phyloP scores from a whole-genome alignment of 2,797 vertebrate genomes.

The Xenops minutus region DNA sequence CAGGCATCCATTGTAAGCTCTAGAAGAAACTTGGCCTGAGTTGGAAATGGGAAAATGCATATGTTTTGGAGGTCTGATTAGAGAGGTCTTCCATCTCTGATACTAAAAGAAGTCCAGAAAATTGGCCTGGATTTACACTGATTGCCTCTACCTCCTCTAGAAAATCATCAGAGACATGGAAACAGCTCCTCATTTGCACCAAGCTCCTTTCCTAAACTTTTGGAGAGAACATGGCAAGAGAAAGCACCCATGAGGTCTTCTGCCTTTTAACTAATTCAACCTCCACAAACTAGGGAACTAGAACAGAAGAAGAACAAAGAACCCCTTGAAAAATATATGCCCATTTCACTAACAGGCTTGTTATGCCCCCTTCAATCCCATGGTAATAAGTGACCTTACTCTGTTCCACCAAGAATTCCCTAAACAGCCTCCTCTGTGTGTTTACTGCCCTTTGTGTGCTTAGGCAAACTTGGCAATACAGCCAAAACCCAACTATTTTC shows the following conservation, averaged over 20 bases:
- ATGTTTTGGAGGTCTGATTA: neutral
- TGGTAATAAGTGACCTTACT: fast-evolving
- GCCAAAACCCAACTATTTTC: neutral
- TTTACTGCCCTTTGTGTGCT: neutral
- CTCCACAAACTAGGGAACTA: neutral
- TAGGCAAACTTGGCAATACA: neutral
- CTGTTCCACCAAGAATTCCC: neutral
- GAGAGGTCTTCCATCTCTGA: neutral
- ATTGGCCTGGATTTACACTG: neutral
- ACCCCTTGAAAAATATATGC: neutral
- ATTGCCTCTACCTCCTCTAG: neutral
- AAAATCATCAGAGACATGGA: neutral
- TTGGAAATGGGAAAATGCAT: fast-evolving
- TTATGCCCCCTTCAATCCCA: neutral
- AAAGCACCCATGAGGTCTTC: neutral
- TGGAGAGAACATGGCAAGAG: neutral
- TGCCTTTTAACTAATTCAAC: neutral
- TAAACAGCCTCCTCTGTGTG: neutral
- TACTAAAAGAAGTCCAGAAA: neutral
- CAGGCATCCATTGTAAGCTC: neutral
- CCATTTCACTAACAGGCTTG: neutral
- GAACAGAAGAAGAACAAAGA: neutral
- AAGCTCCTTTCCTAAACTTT: neutral
- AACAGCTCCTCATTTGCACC: neutral
- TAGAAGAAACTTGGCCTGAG: neutral